Conservation (phyloP, 2,113 vertebrate species). For the Montifringilla adamsi region DNA sequence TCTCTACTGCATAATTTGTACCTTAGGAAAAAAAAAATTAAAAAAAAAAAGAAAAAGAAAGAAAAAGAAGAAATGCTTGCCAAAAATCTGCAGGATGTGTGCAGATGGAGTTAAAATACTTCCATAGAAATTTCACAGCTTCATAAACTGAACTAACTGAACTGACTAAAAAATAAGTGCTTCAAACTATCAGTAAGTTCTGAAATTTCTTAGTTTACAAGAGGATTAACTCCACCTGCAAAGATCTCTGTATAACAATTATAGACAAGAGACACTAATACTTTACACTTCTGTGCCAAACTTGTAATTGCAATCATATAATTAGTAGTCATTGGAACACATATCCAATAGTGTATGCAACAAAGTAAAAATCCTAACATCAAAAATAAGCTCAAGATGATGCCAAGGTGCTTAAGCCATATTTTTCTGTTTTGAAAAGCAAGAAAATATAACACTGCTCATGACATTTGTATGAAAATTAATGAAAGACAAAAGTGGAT, state of each 20-base stretch:
- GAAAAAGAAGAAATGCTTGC: fast-evolving
- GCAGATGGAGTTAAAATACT: neutral
- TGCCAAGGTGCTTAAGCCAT: neutral
- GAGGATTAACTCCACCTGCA: neutral
- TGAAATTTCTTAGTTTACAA: neutral
- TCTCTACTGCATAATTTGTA: neutral
- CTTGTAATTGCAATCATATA: constrained; percentile 3
- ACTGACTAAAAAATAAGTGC: neutral
- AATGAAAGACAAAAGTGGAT: neutral
- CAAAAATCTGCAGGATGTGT: neutral
- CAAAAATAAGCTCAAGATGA: neutral
- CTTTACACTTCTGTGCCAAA: neutral
- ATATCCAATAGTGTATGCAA: neutral
- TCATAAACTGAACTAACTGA: neutral
- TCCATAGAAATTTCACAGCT: neutral
- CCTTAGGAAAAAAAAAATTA: neutral
- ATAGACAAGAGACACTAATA: neutral
- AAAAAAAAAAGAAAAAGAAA: neutral
- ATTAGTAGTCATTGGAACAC: neutral
- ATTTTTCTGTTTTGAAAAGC: neutral
- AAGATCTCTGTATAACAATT: neutral
- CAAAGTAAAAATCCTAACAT: neutral
- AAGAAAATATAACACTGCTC: neutral
- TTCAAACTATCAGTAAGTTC: neutral
- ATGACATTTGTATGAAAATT: neutral